Evolutionary conservation across 2,888 invertebrate species (phyloP).

Genomic region (Lordiphosa fenestrarum): DNA sequence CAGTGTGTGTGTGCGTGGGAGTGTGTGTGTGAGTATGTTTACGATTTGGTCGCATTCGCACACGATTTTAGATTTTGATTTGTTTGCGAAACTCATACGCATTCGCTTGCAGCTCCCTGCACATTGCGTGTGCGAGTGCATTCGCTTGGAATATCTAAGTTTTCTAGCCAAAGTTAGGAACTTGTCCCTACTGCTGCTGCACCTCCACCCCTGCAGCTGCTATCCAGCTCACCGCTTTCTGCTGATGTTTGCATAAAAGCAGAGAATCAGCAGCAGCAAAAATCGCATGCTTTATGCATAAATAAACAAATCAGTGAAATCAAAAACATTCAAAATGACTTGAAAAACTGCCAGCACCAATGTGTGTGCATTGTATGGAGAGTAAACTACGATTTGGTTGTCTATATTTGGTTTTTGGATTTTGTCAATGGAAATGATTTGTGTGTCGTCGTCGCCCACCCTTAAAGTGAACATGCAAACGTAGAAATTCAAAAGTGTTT

Average conservation of each 20-base stretch:
- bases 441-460: too few relatives aligned
- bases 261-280: conserved; percentile 35
- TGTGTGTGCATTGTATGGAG: too few relatives aligned
- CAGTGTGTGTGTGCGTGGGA: conserved; percentile 5
- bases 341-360: conserved; percentile 31
- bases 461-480: too few relatives aligned
- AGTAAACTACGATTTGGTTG: too few relatives aligned
- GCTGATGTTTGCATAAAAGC: conserved; percentile 64
- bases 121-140: conserved; percentile 61
- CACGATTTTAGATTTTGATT: conserved; percentile 73
- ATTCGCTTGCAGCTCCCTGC: conserved; percentile 7
- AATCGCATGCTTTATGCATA: conserved; percentile 73
- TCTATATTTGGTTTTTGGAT: too few relatives aligned
- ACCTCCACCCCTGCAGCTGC: conserved; percentile 11
- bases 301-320: conserved; percentile 74
- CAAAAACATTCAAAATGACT: conserved; percentile 74
- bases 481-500: too few relatives aligned
- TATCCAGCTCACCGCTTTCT: conserved; percentile 39
- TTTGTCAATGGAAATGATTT: too few relatives aligned
- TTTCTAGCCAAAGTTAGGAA: conserved; percentile 46
- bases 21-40: conserved; percentile 46
- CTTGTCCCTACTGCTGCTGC: not conserved
- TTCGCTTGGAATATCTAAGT: conserved; percentile 73
- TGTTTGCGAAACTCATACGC: conserved; percentile 65
- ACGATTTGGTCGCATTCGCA: conserved; percentile 65